These are phyloP conservation scores for Acanthiza pusilla DNA, from an alignment of 2,797 vertebrate species.

Conservation along the genomic window DNA sequence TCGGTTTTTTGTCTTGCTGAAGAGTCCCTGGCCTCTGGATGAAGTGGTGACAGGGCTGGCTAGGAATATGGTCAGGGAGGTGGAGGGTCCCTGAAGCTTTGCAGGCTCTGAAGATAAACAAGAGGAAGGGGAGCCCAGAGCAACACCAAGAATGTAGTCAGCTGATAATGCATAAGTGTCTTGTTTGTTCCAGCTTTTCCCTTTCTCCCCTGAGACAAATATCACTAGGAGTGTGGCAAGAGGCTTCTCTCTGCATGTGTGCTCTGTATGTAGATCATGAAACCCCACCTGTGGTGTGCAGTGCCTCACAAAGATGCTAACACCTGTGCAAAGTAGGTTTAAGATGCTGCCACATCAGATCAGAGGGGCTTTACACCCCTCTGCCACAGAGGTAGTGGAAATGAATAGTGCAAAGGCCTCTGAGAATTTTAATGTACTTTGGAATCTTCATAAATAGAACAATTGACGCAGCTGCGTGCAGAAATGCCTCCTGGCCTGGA, in stretches of 20 bases:
- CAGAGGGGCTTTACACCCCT: background rate
- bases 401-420: background rate
- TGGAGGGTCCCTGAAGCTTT: background rate
- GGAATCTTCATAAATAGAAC: background rate
- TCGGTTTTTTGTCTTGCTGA: background rate
- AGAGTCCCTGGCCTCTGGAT: background rate
- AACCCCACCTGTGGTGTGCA: background rate
- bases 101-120: background rate
- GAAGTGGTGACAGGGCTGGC: background rate
- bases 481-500: background rate
- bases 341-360: background rate
- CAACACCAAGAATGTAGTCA: background rate
- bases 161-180: background rate
- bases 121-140: background rate
- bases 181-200: background rate
- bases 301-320: background rate
- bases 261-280: background rate
- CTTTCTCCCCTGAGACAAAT: background rate
- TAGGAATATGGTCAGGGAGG: background rate
- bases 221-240: background rate
- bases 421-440: background rate
- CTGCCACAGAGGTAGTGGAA: background rate
- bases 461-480: fast-evolving
- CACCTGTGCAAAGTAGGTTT: background rate
- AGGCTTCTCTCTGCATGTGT: background rate